Conservation (phyloP, 1,140 invertebrate species). For the Centruroides vittatus region DNA sequence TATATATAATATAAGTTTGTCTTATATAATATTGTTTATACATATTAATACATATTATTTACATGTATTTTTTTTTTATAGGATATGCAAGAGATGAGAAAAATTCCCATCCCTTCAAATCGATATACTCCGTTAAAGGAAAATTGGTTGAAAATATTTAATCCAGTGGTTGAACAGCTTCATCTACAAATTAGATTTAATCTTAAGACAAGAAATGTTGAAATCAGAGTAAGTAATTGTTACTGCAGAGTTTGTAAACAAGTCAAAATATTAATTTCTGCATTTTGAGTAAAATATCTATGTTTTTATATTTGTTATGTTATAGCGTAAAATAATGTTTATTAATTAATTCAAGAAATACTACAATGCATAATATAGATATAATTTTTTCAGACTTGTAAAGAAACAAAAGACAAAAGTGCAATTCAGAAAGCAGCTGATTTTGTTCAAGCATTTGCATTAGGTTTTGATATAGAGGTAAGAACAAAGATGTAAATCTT, state of each 20-base stretch:
- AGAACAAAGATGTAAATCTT: slow-evolving; percentile 10
- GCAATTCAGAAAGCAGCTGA: slow-evolving; percentile 95
- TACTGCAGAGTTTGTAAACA: neutral
- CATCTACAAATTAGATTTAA: slow-evolving; percentile 91
- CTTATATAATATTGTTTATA: too few relatives aligned
- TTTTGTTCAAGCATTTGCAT: slow-evolving; percentile 92
- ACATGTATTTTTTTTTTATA: too few relatives aligned
- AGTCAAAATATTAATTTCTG: neutral
- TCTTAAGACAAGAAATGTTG: slow-evolving; percentile 75
- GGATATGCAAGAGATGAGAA: slow-evolving; percentile 29
- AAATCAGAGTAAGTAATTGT: slow-evolving; percentile 43
- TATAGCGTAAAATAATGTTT: too few relatives aligned
- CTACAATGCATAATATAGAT: neutral
- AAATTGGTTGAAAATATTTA: slow-evolving; percentile 95
- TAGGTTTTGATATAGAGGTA: slow-evolving; percentile 88
- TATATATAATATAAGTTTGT: too few relatives aligned
- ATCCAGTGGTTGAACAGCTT: slow-evolving; percentile 88
- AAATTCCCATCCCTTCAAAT: slow-evolving; percentile 51
- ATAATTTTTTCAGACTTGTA: slow-evolving; percentile 32
- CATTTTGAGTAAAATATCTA: neutral
- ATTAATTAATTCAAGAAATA: too few relatives aligned
- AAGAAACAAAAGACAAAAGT: slow-evolving; percentile 68
- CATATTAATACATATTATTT: too few relatives aligned
- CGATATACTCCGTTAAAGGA: slow-evolving; percentile 88
- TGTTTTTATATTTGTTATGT: neutral